Evolutionary conservation across 2,797 vertebrate genomes (phyloP).

Genomic region (Sebastes baramenuke): DNA sequence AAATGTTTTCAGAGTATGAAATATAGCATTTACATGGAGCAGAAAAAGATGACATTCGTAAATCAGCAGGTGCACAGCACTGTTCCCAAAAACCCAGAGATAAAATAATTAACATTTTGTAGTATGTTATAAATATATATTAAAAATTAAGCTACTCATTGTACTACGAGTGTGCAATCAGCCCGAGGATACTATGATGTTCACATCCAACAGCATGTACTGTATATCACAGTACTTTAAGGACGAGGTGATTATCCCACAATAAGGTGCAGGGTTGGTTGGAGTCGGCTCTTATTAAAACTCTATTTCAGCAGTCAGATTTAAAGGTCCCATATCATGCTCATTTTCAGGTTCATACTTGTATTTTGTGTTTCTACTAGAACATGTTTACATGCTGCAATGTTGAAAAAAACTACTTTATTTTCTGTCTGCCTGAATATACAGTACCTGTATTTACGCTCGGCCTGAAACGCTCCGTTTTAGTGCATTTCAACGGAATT

Average conservation of each 20-base stretch:
- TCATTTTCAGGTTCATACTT: no score
- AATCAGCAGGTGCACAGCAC: conserved; percentile 55
- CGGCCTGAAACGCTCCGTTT: no score
- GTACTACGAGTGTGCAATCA: conserved; percentile 41
- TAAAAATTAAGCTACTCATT: conserved; percentile 53
- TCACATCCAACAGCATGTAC: conserved; percentile 30
- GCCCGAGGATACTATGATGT: background rate
- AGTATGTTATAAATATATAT: conserved; percentile 60
- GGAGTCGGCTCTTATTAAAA: conserved; percentile 15
- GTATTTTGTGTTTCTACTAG: no score
- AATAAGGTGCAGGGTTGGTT: conserved; percentile 44
- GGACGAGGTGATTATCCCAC: conserved; percentile 49
- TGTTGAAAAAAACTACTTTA: no score
- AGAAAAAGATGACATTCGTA: conserved; percentile 49
- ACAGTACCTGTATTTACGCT: no score
- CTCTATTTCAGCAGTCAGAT: conserved; percentile 10
- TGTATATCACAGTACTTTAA: conserved; percentile 47
- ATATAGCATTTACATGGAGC: conserved; percentile 50
- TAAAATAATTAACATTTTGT: conserved; percentile 28
- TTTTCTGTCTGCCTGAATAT: no score
- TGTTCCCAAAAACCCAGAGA: conserved; percentile 68
- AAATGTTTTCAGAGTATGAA: conserved; percentile 62
- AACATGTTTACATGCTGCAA: no score
- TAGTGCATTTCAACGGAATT: no score
- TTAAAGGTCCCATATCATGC: background rate